These are phyloP conservation scores for Melanotaenia boesemani DNA, from an alignment of 2,797 vertebrate genomes.

Conservation along the genomic window DNA sequence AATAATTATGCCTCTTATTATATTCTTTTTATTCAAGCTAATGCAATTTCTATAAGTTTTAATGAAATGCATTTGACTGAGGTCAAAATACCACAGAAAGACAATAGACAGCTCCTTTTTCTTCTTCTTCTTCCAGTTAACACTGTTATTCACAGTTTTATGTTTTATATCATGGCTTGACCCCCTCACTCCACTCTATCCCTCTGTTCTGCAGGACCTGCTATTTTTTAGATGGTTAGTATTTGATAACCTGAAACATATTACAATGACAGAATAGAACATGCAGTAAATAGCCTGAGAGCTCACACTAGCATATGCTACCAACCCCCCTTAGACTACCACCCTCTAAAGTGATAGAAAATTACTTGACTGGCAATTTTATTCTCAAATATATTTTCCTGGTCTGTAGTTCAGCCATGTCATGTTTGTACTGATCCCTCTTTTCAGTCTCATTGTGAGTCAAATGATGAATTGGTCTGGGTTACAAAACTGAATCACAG, in stretches of 20 bases:
- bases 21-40: not conserved
- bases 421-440: not conserved
- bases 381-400: not conserved
- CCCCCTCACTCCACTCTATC: no score
- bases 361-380: not conserved
- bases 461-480: not conserved
- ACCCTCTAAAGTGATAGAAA: not conserved
- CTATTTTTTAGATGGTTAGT: no score
- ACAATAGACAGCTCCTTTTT: not conserved
- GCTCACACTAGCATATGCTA: not conserved
- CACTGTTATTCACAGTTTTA: not conserved
- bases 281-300: not conserved
- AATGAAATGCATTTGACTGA: not conserved
- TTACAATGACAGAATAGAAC: not conserved
- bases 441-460: not conserved
- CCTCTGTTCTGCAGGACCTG: no score
- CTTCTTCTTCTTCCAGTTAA: not conserved
- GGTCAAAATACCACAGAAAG: not conserved
- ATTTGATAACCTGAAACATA: no score
- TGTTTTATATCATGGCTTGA: not conserved
- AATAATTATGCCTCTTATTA: not conserved
- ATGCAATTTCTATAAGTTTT: not conserved
- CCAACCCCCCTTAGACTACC: not conserved
- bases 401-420: no score
- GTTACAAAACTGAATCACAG: not conserved